phyloP scores from a whole-genome alignment of 1,140 invertebrate species.

The silkworm (Bombyx mori) region DNA sequence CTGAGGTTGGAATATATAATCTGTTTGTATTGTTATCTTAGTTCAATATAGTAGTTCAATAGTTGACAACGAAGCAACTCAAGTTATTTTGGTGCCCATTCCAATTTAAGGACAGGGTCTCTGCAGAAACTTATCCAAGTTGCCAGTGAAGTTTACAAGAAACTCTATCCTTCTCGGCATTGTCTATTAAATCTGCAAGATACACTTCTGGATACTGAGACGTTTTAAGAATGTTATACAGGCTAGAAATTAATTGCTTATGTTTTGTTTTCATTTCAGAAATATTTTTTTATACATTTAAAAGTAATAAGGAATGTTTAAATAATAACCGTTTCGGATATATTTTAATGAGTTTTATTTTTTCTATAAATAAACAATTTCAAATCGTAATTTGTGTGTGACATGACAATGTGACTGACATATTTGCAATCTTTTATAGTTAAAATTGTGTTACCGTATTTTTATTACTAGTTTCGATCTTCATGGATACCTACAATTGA shows the following conservation, averaged over 20 bases:
- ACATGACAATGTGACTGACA: no score
- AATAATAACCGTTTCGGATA: no score
- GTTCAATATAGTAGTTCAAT: slow-evolving; percentile 17
- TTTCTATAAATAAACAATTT: no score
- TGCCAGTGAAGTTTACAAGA: slow-evolving; percentile 45
- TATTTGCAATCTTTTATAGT: no score
- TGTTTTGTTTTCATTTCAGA: slow-evolving; percentile 5
- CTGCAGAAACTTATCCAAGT: slow-evolving; percentile 50
- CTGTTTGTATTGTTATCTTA: background rate
- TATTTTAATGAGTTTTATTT: no score
- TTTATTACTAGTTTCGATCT: no score
- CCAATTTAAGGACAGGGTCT: slow-evolving; percentile 52
- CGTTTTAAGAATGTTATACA: slow-evolving; percentile 36
- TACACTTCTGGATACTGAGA: slow-evolving; percentile 38
- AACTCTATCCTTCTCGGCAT: slow-evolving; percentile 45
- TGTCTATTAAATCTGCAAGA: slow-evolving; percentile 60
- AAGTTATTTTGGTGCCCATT: slow-evolving; percentile 50
- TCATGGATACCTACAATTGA: no score
- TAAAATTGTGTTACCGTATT: no score
- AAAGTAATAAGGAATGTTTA: no score
- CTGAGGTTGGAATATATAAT: no score
- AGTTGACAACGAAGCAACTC: slow-evolving; percentile 43
- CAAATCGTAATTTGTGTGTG: no score
- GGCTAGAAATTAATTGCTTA: slow-evolving; percentile 26
- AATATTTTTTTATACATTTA: no score